phyloP scores from a whole-genome alignment of 2,797 vertebrate species.

The Anniella stebbinsi region DNA sequence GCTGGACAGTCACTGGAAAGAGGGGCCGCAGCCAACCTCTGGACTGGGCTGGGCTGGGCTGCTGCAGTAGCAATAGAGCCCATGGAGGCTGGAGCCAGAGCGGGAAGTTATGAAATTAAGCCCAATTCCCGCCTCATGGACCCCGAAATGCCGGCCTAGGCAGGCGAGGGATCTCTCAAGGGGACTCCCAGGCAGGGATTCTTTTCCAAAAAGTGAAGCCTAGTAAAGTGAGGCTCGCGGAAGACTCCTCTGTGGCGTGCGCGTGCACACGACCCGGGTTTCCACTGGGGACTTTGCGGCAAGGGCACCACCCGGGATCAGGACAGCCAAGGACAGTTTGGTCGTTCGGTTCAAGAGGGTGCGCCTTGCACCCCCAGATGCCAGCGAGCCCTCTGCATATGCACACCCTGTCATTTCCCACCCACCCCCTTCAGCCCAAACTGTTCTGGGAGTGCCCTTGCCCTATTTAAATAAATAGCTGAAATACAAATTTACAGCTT shows the following conservation, averaged over 20 bases:
- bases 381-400: background rate
- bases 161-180: background rate
- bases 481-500: background rate
- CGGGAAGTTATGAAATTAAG: constrained; percentile 1
- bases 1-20: background rate
- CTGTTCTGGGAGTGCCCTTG: background rate
- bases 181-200: background rate
- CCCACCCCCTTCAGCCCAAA: background rate
- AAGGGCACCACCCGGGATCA: background rate
- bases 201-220: background rate
- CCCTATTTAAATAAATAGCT: constrained; percentile 15
- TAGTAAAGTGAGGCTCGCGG: background rate
- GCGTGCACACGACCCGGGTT: background rate
- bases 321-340: background rate
- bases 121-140: background rate
- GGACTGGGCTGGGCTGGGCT: background rate
- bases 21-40: background rate
- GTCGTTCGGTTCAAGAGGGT: background rate
- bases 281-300: rapidly evolving
- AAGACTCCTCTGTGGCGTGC: background rate
- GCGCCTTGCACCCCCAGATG: background rate
- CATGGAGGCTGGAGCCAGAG: background rate
- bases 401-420: background rate
- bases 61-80: background rate
- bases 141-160: background rate